phyloP scores from a whole-genome alignment of 2,797 vertebrate species.

The Neomorphus geoffroyi region DNA sequence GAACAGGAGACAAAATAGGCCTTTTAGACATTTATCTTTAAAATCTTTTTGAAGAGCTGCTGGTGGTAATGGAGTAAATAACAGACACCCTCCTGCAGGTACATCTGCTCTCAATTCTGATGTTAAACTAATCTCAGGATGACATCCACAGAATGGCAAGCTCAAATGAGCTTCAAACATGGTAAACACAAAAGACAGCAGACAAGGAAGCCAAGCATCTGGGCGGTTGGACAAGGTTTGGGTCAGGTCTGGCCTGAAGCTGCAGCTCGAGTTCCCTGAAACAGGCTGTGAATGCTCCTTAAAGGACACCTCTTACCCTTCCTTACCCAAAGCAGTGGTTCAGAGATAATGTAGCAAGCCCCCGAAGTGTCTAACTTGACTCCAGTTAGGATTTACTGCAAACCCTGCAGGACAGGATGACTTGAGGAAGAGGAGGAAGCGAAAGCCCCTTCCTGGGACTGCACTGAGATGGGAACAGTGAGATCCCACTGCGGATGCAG shows the following conservation, averaged over 20 bases:
- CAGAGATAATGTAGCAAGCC: not conserved
- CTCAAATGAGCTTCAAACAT: not conserved
- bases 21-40: not conserved
- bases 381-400: not conserved
- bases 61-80: not conserved
- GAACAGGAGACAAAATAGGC: not conserved
- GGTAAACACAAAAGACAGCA: not conserved
- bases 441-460: not conserved
- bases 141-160: not conserved
- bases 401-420: not conserved
- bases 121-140: not conserved
- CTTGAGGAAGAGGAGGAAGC: not conserved
- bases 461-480: not conserved
- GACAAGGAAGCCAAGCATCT: not conserved
- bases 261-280: not conserved
- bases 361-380: not conserved
- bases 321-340: not conserved
- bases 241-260: not conserved
- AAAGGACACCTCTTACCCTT: not conserved
- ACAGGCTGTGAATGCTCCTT: not conserved
- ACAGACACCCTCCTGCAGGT: not conserved
- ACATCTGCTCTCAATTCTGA: not conserved
- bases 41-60: not conserved
- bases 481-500: not conserved
- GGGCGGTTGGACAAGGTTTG: not conserved